Evolutionary conservation across 2,888 invertebrate species (phyloP).

Genomic region (Tiliacea aurago): DNA sequence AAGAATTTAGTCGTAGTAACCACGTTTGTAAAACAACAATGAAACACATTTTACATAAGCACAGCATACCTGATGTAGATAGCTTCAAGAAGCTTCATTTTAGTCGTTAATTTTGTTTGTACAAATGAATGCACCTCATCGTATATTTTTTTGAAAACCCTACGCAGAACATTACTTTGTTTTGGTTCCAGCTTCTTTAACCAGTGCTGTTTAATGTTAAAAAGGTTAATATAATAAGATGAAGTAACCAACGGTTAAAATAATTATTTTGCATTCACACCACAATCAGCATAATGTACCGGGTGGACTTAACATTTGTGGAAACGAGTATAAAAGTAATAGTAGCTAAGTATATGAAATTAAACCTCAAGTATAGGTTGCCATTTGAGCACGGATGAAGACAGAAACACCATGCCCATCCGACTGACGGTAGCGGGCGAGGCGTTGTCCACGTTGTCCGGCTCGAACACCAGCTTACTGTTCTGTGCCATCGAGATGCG

Average conservation of each 20-base stretch:
- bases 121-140: conserved; percentile 93
- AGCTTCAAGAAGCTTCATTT: conserved; percentile 95
- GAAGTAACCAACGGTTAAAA: not conserved
- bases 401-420: conserved; percentile 97
- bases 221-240: not conserved
- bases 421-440: conserved; percentile 97
- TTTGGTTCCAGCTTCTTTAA: conserved; percentile 85
- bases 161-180: conserved; percentile 72
- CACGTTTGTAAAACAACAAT: not conserved
- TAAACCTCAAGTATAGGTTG: conserved; percentile 93
- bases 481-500: conserved; percentile 97
- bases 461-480: conserved; percentile 96
- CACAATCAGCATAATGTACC: not conserved
- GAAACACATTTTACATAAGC: not conserved
- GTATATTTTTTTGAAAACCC: conserved; percentile 93
- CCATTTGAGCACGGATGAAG: conserved; percentile 96
- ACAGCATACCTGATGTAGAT: conserved; percentile 92
- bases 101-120: conserved; percentile 93
- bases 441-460: conserved; percentile 97
- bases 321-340: not conserved
- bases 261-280: not conserved
- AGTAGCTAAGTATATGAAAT: not conserved
- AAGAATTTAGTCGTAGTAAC: not conserved
- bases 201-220: conserved; percentile 90
- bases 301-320: not conserved